These are phyloP conservation scores for Boloria euphrosyne DNA, from an alignment of 2,888 invertebrate genomes.

Conservation along the genomic window DNA sequence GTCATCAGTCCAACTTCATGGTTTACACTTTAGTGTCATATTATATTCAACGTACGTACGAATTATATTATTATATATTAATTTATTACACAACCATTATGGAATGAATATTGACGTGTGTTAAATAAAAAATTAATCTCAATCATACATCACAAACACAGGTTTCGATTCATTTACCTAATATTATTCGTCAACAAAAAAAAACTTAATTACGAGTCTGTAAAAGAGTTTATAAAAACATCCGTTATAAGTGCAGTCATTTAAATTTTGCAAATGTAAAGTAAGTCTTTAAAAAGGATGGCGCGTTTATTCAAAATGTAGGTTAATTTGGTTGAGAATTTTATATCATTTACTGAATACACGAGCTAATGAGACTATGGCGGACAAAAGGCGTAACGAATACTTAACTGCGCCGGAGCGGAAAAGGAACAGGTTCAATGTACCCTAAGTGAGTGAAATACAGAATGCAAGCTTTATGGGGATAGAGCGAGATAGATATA, in stretches of 20 bases:
- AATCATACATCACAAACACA: too few species aligned
- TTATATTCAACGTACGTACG: too few species aligned
- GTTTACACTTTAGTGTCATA: too few species aligned
- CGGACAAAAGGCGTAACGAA: slow-evolving; percentile 47
- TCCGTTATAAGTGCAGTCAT: not conserved
- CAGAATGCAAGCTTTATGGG: slow-evolving; percentile 7
- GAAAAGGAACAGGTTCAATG: slow-evolving; percentile 63
- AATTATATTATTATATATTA: too few species aligned
- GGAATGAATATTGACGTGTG: too few species aligned
- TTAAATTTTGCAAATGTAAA: not conserved
- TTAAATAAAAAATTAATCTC: too few species aligned
- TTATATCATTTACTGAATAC: slow-evolving; percentile 20
- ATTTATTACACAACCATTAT: too few species aligned
- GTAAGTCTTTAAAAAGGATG: not conserved
- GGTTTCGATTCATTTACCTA: too few species aligned
- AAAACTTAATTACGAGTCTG: too few species aligned
- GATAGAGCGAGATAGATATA: not conserved
- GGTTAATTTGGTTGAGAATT: slow-evolving; percentile 24
- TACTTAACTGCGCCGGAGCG: slow-evolving; percentile 53
- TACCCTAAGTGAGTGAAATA: slow-evolving; percentile 44
- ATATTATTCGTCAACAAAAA: too few species aligned
- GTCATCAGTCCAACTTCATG: too few species aligned
- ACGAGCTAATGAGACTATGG: slow-evolving; percentile 39
- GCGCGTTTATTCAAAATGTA: slow-evolving; percentile 18
- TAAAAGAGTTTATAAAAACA: too few species aligned